Evolutionary conservation across 2,113 vertebrate species (phyloP).

Genomic region (Dipodomys stephensi): DNA sequence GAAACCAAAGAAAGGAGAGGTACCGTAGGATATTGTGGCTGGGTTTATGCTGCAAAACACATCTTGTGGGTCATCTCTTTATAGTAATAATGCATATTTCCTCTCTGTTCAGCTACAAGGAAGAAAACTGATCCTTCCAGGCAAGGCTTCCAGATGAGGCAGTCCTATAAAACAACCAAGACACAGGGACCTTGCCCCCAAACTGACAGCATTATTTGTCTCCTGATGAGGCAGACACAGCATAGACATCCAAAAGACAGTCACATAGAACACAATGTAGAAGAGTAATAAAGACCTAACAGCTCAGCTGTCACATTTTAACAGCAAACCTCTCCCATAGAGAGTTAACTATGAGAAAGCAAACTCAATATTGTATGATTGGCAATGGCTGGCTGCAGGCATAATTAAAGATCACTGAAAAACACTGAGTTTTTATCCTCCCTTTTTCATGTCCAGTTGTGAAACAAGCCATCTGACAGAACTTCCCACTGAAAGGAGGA

Average conservation of each 20-base stretch:
- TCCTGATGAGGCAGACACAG: not conserved
- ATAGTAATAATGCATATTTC: not conserved
- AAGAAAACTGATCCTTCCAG: conserved; percentile 13
- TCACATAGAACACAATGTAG: not conserved
- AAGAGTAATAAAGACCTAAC: conserved; percentile 21
- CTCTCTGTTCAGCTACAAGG: not conserved
- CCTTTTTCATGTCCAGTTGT: not conserved
- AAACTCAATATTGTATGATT: not conserved
- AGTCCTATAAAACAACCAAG: conserved; percentile 57
- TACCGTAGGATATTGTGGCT: not conserved
- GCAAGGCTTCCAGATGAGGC: conserved; percentile 29
- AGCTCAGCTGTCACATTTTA: conserved; percentile 28
- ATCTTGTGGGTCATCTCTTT: not conserved
- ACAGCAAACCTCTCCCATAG: not conserved
- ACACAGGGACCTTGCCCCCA: not conserved
- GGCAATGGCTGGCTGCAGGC: conserved; percentile 2
- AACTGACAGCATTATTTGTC: not conserved
- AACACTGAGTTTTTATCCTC: not conserved
- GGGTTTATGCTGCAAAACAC: not conserved
- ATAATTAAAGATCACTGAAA: not conserved
- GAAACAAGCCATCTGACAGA: conserved; percentile 17
- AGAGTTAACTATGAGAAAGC: conserved; percentile 27
- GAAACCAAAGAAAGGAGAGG: not conserved
- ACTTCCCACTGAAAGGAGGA: not conserved
- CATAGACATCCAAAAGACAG: not conserved